Base-by-base conservation (phyloP, 1,140 invertebrate species). In the Neodiprion lecontei region DNA sequence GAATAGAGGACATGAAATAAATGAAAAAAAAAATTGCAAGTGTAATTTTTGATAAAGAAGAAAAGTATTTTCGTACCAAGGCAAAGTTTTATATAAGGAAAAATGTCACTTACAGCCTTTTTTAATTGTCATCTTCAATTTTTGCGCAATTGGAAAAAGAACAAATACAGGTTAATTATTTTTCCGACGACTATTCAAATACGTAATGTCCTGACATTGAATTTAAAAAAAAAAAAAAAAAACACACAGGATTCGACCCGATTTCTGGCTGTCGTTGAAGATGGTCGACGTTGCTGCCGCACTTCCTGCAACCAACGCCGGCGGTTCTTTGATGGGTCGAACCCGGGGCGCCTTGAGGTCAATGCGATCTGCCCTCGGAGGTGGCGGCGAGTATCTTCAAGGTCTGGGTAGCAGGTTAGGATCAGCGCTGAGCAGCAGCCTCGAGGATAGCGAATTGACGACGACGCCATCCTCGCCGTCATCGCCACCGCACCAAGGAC, bases 361-460 rank as follows among this genome's bases (percentile, higher is more conserved):
- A 12, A 85, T 88, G 80, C 81, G 83, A 71, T 86, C 87, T 11
- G 87, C 83, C 65, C 75, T 89, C 48, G 88, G 86, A 28, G 88
- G 82, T 67, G 84, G 87, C 48, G 83, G 86, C 14, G 87, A 88
- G 74, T 88, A 88, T 74, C 82, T 89, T 11, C 88, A 89, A 70
- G 88, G 86, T 74, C 77, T 89, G 47, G 82, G 88, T 48, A 89
- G 80, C 49, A 84, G 83, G 77, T 85, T 89, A 79, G 87, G 87
- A 68, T 85, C 86, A 23, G 88, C 85, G 69, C 75, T 89, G 12
- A 88, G 85, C 67, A 89, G 80, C 73, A 89, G 87, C 76, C 80
- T 88, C 70, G 87, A 88, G 74, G 88, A 88, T 72, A 89, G 82
- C 61, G 86, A 88, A 40, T 68, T 85, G 40, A 79, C 79, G 68